Evolutionary conservation across 2,113 vertebrate genomes (phyloP).

Genomic region (Nycticorax nycticorax): DNA sequence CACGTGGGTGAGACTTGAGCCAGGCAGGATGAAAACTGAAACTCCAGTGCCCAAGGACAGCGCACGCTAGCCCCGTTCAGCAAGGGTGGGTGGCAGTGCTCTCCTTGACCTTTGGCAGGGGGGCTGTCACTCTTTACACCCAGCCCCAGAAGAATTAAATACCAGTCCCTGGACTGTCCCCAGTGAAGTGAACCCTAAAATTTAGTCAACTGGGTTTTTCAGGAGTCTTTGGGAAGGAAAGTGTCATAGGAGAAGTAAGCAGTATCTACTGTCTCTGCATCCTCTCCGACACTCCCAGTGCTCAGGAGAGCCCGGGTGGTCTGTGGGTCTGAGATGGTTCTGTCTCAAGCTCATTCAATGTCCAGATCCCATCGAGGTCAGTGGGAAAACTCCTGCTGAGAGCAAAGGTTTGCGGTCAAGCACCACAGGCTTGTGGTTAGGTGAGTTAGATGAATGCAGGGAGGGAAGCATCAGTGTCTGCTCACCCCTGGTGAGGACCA

Average conservation of each 20-base stretch:
- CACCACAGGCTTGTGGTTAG: rapidly evolving
- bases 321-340: background rate
- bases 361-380: background rate
- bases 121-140: background rate
- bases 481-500: background rate
- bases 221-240: background rate
- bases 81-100: background rate
- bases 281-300: background rate
- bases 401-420: background rate
- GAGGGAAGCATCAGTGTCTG: rapidly evolving
- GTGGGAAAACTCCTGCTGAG: background rate
- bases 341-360: background rate
- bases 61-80: background rate
- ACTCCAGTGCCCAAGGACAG: background rate
- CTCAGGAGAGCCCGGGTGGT: rapidly evolving
- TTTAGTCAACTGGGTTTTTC: background rate
- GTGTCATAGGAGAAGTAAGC: background rate
- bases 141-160: background rate
- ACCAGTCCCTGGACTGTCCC: background rate
- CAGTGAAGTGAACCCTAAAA: background rate
- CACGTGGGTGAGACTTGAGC: background rate
- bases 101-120: background rate
- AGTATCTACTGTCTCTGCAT: background rate
- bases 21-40: background rate
- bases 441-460: background rate